Evolutionary conservation across 2,113 vertebrate species (phyloP).

Genomic region (Merops nubicus): DNA sequence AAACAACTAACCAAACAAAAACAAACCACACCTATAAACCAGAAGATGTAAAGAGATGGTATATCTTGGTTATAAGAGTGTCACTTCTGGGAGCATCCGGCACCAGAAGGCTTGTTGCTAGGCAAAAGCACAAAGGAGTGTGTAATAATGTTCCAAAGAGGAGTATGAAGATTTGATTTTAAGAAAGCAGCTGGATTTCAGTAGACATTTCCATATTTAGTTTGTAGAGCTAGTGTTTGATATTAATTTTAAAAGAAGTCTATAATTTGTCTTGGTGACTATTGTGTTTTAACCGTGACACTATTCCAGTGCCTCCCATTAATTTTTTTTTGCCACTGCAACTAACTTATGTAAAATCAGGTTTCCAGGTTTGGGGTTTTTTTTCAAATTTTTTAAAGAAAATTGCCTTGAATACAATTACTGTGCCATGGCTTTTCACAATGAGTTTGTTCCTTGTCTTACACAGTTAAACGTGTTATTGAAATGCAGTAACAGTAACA

Average conservation of each 20-base stretch:
- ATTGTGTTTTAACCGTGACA: background rate
- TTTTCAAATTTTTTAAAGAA: background rate
- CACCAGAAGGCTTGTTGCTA: conserved; percentile 43
- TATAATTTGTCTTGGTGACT: background rate
- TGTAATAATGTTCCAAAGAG: background rate
- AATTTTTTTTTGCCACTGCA: background rate
- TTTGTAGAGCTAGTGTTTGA: background rate
- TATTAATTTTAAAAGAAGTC: conserved; percentile 3
- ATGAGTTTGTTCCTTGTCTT: background rate
- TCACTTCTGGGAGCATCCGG: background rate
- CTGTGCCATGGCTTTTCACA: background rate
- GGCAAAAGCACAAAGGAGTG: conserved; percentile 36
- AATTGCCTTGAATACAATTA: background rate
- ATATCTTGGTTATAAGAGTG: background rate
- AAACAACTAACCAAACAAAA: too few relatives aligned
- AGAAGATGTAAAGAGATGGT: background rate
- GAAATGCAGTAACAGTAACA: background rate
- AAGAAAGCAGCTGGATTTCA: conserved; percentile 11
- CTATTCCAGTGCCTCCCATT: background rate
- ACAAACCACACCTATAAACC: too few relatives aligned
- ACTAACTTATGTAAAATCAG: conserved; percentile 1
- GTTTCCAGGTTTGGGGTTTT: background rate
- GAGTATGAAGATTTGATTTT: conserved; percentile 5
- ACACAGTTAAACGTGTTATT: background rate
- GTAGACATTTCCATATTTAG: background rate